These are phyloP conservation scores for Acanthurus lineatus DNA, from an alignment of 2,797 vertebrate genomes.

Conservation along the genomic window DNA sequence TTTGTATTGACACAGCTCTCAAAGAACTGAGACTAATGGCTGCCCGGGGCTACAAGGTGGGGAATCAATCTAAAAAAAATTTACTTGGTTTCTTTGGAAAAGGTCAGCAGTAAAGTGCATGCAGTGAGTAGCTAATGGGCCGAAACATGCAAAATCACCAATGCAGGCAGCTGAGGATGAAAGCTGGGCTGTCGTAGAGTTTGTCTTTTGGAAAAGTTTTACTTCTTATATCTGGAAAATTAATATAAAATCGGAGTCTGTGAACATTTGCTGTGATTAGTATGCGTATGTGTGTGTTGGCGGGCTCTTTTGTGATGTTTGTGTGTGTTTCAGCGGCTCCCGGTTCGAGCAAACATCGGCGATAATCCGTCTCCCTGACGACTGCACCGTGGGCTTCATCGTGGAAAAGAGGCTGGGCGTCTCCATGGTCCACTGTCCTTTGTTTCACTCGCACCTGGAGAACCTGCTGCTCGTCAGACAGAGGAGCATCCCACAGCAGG, in stretches of 20 bases:
- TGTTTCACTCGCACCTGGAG: slow-evolving; percentile 96
- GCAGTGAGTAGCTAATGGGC: slow-evolving; percentile 41
- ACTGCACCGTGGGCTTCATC: slow-evolving; percentile 95
- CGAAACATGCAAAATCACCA: slow-evolving; percentile 38
- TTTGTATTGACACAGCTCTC: slow-evolving; percentile 39
- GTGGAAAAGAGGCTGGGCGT: slow-evolving; percentile 88
- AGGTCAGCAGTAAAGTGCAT: slow-evolving; percentile 55
- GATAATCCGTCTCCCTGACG: slow-evolving; percentile 91
- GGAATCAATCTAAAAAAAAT: slow-evolving; percentile 39
- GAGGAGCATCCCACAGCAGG: slow-evolving; percentile 78
- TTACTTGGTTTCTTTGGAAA: slow-evolving; percentile 33
- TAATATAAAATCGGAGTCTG: not conserved
- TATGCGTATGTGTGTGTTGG: not conserved
- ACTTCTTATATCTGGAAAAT: no score
- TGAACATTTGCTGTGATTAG: not conserved
- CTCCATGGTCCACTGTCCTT: slow-evolving; percentile 85
- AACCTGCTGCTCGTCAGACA: slow-evolving; percentile 89
- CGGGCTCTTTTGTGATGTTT: not conserved
- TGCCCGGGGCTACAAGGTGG: slow-evolving; percentile 27
- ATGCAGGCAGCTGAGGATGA: slow-evolving; percentile 5
- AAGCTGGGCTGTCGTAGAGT: slow-evolving; percentile 11
- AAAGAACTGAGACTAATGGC: slow-evolving; percentile 52
- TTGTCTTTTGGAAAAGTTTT: not conserved
- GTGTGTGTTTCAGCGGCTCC: slow-evolving; percentile 79
- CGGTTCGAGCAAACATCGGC: slow-evolving; percentile 89